These are phyloP conservation scores for Natator depressus DNA, from an alignment of 2,113 vertebrate species.

Conservation along the genomic window DNA sequence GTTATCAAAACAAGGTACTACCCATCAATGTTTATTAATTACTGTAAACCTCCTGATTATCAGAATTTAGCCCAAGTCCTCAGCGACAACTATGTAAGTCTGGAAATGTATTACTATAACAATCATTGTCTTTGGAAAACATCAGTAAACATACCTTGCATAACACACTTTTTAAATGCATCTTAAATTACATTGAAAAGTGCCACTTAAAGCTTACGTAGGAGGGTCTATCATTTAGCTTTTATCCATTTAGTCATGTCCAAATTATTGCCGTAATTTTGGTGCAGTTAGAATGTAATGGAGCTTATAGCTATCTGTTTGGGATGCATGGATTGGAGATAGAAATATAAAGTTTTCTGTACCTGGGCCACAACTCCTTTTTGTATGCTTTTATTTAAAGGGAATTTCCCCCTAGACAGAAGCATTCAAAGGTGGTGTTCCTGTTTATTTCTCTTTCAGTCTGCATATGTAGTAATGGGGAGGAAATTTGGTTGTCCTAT, in stretches of 20 bases:
- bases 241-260: background rate
- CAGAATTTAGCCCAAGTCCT: background rate
- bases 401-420: background rate
- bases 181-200: background rate
- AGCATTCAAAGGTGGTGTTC: background rate
- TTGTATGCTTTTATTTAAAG: background rate
- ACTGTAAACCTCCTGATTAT: background rate
- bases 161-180: background rate
- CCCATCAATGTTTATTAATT: background rate
- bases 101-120: background rate
- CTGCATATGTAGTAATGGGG: rapidly evolving
- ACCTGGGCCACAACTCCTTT: background rate
- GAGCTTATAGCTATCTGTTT: background rate
- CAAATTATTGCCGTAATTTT: background rate
- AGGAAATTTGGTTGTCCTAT: background rate
- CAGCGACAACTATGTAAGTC: background rate
- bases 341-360: background rate
- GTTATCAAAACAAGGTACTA: background rate
- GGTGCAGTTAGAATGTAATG: background rate
- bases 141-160: background rate
- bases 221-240: background rate
- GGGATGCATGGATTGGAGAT: background rate
- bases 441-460: background rate
- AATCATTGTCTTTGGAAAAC: background rate
- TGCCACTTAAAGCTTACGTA: background rate